phyloP scores from a whole-genome alignment of 2,888 invertebrate species.

The Bhutanitis thaidina region DNA sequence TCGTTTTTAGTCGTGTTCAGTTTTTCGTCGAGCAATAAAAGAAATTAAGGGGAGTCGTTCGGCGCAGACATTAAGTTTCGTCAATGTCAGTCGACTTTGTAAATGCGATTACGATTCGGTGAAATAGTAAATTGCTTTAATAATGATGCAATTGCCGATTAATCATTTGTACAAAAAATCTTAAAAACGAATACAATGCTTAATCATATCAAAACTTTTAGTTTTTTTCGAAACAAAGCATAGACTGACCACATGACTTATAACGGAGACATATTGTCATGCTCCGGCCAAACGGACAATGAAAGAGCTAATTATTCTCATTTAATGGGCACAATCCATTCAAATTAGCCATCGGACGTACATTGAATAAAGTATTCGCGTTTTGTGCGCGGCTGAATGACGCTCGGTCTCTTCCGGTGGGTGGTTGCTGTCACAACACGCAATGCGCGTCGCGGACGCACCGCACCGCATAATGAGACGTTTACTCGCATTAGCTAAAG shows the following conservation, averaged over 20 bases:
- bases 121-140: constrained; percentile 41
- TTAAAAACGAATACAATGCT: too few species aligned
- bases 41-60: constrained; percentile 51
- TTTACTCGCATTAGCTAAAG: constrained; percentile 80
- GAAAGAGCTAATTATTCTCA: constrained; percentile 73
- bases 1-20: constrained; percentile 38
- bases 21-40: constrained; percentile 40
- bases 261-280: constrained; percentile 46
- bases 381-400: constrained; percentile 75
- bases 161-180: neutral
- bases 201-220: neutral
- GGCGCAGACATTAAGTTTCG: constrained; percentile 43
- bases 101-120: constrained; percentile 40
- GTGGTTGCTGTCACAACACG: constrained; percentile 80
- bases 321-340: constrained; percentile 72
- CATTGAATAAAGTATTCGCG: constrained; percentile 74
- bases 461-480: constrained; percentile 79
- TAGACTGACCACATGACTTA: constrained; percentile 42
- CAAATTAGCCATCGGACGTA: constrained; percentile 74
- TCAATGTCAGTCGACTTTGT: constrained; percentile 41
- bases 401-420: constrained; percentile 77
- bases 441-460: constrained; percentile 75
- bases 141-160: constrained; percentile 38
- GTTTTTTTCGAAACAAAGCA: constrained; percentile 27
- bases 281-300: constrained; percentile 40